Evolutionary conservation across 1,140 invertebrate species (phyloP).

Genomic region (Himalopsyche phryganea): DNA sequence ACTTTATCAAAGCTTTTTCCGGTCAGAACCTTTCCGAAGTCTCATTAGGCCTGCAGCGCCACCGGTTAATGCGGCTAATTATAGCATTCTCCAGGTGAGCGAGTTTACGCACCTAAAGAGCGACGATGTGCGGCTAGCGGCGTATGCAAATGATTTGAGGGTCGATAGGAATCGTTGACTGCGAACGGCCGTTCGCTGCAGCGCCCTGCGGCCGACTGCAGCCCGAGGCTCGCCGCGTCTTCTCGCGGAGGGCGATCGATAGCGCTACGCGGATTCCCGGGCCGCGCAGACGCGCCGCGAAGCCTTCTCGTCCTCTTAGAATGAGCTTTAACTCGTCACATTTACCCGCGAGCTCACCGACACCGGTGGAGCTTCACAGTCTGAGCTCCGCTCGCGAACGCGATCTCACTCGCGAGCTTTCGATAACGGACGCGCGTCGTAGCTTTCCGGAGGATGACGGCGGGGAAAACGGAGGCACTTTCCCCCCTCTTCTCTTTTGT

Average conservation of each 20-base stretch:
- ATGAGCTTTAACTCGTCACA: conserved; percentile 10
- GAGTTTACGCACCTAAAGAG: conserved; percentile 8
- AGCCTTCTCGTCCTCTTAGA: conserved; percentile 8
- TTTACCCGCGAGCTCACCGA: neutral
- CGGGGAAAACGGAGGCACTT: neutral
- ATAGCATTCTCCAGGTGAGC: conserved; percentile 12
- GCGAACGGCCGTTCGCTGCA: neutral
- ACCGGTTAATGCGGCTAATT: conserved; percentile 12
- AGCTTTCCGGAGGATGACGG: neutral
- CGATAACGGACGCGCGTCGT: conserved; percentile 1
- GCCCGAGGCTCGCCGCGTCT: neutral
- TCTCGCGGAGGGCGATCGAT: neutral
- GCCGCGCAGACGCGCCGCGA: conserved; percentile 2
- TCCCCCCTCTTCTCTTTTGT: neutral
- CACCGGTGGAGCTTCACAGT: conserved; percentile 2
- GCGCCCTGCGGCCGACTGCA: conserved; percentile 1
- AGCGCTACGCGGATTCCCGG: conserved; percentile 1
- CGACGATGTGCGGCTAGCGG: neutral
- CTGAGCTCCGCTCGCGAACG: conserved; percentile 19
- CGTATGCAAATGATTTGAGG: neutral
- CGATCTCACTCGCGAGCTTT: neutral
- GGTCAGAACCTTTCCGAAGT: no score
- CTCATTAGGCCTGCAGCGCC: no score
- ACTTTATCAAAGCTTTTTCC: no score
- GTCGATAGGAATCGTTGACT: neutral